Evolutionary conservation across 2,113 vertebrate genomes (phyloP).

Genomic region (Grus americana): DNA sequence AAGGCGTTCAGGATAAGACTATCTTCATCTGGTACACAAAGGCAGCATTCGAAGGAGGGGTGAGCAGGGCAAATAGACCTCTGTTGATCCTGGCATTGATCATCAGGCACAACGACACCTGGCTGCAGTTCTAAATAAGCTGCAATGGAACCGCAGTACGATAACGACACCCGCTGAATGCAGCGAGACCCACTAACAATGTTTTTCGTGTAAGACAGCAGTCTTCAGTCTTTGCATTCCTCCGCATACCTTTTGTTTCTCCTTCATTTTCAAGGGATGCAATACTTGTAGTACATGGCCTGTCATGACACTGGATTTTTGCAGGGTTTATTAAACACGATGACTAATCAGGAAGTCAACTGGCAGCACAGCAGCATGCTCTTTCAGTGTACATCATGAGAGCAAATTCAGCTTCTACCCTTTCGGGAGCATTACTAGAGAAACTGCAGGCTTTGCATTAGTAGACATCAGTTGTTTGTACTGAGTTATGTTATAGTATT

Average conservation of each 20-base stretch:
- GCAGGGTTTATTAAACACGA: background rate
- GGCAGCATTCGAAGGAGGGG: background rate
- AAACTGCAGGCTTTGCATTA: background rate
- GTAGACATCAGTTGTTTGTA: background rate
- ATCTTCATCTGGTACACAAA: background rate
- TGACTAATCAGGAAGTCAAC: background rate
- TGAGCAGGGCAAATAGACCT: background rate
- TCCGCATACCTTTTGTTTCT: background rate
- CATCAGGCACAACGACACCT: background rate
- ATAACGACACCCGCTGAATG: accelerated
- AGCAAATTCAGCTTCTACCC: background rate
- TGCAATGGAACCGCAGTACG: background rate
- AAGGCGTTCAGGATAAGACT: background rate
- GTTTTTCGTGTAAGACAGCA: background rate
- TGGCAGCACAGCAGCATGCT: background rate
- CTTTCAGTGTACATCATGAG: background rate
- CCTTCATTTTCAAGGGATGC: background rate
- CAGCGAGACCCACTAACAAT: background rate
- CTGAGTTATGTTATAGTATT: background rate
- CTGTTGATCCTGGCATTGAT: background rate
- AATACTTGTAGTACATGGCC: background rate
- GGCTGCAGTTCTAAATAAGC: background rate
- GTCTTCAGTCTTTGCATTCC: background rate
- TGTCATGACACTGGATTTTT: background rate
- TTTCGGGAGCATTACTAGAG: background rate